Evolutionary conservation across 2,888 invertebrate species (phyloP).

Genomic region (Papilio gigon): DNA sequence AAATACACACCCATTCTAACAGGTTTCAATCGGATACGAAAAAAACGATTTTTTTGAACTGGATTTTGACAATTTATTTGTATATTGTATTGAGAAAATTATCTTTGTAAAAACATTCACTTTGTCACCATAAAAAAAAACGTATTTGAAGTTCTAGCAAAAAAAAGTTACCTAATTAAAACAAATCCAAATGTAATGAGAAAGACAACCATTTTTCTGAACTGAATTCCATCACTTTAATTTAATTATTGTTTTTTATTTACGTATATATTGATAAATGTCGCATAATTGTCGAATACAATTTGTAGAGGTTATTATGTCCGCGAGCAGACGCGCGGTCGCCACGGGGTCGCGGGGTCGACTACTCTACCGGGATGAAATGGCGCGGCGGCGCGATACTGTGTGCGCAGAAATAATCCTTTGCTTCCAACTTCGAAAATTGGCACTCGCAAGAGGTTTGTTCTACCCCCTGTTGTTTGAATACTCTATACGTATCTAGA

Average conservation of each 20-base stretch:
- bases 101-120: not conserved
- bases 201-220: not conserved
- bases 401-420: constrained; percentile 40
- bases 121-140: not conserved
- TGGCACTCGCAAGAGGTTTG: constrained; percentile 39
- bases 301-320: constrained; percentile 12
- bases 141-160: not conserved
- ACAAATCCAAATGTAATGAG: not conserved
- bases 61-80: not conserved
- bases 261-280: not conserved
- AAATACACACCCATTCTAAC: too few species aligned
- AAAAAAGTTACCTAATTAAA: constrained; percentile 15
- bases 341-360: constrained; percentile 12
- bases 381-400: constrained; percentile 37
- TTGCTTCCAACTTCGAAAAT: constrained; percentile 35
- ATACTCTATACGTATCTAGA: constrained; percentile 22
- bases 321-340: constrained; percentile 20
- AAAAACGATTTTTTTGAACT: not conserved
- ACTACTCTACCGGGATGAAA: constrained; percentile 34
- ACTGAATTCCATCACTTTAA: not conserved
- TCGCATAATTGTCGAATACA: constrained; percentile 4
- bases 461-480: constrained; percentile 23
- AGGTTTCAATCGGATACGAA: too few species aligned
- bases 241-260: not conserved
- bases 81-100: not conserved